Evolutionary conservation across 1,140 invertebrate species (phyloP), one percentile per base, ranked within the genome.

Genomic region (Orussus abietinus): DNA sequence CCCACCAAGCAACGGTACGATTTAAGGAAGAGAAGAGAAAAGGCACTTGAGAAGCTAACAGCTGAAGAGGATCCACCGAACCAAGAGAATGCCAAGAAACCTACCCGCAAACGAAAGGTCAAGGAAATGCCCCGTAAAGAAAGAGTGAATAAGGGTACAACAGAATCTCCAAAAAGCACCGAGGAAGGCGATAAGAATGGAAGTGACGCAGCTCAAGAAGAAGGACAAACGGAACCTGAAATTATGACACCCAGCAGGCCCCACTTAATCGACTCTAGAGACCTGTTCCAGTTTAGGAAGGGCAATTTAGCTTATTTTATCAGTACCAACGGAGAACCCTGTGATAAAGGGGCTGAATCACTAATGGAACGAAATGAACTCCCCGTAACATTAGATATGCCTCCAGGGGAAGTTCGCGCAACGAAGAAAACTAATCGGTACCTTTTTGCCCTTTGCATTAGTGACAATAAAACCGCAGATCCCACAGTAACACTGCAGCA

Each of bases 401-500:
- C n/a, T 9, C 7, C 31, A 13, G 37, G 37, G 21, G 10, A 18
- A 4, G 37, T 19, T 1, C 19, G 26, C 20, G 25, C 14, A 3
- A 5, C 31, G 21, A 38, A 38, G 15, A 3, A 15, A 19, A 30
- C 28, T 4, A 39, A 31, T 11, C 11, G 17, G 6, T 31, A 39
- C 25, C 38, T 31, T 12, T 31, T 39, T 13, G 38, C 26, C 2
- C 25, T 39, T 21, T 20, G 28, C 7, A 21, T 39, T 6, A 39
- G 28, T 11, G 10, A 39, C 6, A 21, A 39, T 20, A 21, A 28
- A 3, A 30, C 28, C 3, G 38, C 30, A 20, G 38, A 30, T 14
- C n/a, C 7, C 3, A 14, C 11, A 5, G 13, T 30, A 26, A 39
- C 14, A n/a, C 28, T 39, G 6, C 11, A n/a, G 10, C 26, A 39